Conservation (phyloP, 2,888 invertebrate species). For the Endotricha flammealis region DNA sequence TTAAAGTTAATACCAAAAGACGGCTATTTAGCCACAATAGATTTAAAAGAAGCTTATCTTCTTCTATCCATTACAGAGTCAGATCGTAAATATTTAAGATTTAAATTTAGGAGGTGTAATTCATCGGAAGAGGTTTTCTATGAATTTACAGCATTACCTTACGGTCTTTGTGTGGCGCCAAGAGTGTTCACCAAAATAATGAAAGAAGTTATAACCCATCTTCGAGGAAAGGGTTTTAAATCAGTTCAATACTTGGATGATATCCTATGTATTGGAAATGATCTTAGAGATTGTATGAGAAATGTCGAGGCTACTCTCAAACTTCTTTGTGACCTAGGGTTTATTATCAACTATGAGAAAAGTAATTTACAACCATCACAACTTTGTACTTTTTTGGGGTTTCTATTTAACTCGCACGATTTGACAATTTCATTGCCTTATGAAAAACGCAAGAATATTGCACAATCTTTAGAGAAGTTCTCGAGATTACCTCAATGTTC, state of each 20-base stretch:
- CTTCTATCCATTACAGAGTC: background rate
- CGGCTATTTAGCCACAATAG: constrained; percentile 8
- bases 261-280: constrained; percentile 12
- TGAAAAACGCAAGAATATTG: constrained; percentile 1
- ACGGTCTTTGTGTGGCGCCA: constrained; percentile 15
- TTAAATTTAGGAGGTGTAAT: background rate
- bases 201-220: constrained; percentile 11
- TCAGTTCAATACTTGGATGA: constrained; percentile 18
- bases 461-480: background rate
- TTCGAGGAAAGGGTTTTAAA: constrained; percentile 9
- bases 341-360: background rate
- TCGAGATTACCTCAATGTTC: constrained; percentile 3
- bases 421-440: background rate
- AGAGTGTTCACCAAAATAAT: constrained; percentile 17
- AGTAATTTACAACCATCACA: background rate
- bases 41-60: no score
- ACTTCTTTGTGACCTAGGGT: no score
- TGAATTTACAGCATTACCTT: constrained; percentile 15
- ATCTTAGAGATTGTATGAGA: constrained; percentile 4
- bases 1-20: constrained; percentile 6
- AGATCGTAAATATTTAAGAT: background rate
- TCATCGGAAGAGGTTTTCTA: constrained; percentile 5
- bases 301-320: constrained; percentile 6
- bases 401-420: background rate
- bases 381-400: background rate